Evolutionary conservation across 2,113 vertebrate species (phyloP).

Genomic region (Phaethon lepturus): DNA sequence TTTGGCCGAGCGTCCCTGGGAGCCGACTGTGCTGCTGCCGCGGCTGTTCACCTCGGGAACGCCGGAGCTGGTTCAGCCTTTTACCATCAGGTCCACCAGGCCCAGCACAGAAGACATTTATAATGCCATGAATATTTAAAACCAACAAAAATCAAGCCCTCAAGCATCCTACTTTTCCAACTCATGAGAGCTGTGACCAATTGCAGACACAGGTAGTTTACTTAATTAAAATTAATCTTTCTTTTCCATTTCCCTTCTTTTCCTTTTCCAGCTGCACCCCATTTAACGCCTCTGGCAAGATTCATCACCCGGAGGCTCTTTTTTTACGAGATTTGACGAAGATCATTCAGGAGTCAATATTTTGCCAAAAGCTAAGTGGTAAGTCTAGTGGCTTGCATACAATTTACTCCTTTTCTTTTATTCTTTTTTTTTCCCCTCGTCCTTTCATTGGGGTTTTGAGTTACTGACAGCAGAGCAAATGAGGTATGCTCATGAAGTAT

Average conservation of each 20-base stretch:
- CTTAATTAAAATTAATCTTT: conserved; percentile 24
- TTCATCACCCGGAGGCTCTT: conserved; percentile 26
- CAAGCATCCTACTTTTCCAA: not conserved
- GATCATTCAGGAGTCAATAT: conserved; percentile 65
- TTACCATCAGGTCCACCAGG: not conserved
- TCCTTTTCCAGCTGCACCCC: not conserved
- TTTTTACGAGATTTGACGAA: conserved; percentile 64
- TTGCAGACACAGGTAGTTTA: not conserved
- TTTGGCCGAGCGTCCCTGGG: not conserved
- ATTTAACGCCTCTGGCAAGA: conserved; percentile 45
- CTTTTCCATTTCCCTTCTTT: not conserved
- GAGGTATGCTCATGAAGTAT: conserved; percentile 47
- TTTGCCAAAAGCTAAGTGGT: conserved; percentile 67
- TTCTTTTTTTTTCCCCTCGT: not conserved
- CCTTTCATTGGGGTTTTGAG: conserved; percentile 43
- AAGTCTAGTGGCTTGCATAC: conserved; percentile 47
- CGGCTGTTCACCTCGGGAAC: not conserved
- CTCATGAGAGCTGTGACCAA: not conserved
- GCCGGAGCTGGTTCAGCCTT: not conserved
- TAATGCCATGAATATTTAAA: conserved; percentile 44
- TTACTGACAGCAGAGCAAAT: conserved; percentile 69
- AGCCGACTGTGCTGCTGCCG: accelerated
- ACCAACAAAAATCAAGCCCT: not conserved
- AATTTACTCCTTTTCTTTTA: conserved; percentile 47
- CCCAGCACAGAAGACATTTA: not conserved